Evolutionary conservation across 2,797 vertebrate genomes (phyloP).

Genomic region (Numenius phaeopus): DNA sequence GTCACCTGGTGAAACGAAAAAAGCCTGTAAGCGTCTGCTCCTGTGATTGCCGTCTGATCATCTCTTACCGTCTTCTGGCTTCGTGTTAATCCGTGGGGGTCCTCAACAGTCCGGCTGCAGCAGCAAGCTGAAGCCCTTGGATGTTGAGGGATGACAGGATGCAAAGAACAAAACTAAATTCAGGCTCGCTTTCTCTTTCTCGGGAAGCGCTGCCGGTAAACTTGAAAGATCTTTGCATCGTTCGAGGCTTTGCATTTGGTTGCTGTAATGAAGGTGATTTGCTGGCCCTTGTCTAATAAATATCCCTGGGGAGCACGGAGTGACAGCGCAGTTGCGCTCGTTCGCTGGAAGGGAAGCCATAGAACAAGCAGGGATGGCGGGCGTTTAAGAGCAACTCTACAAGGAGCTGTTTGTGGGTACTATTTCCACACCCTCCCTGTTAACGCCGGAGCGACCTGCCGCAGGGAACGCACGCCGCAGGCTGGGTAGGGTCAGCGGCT

Average conservation of each 20-base stretch:
- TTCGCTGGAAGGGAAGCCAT: background rate
- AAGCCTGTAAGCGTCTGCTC: background rate
- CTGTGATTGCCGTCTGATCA: background rate
- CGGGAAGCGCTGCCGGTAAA: background rate
- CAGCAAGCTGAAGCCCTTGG: background rate
- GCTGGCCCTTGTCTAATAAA: background rate
- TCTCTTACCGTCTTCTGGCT: background rate
- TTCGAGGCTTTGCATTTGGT: background rate
- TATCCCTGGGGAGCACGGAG: background rate
- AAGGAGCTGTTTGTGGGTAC: background rate
- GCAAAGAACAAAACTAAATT: background rate
- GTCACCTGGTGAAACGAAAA: conserved; percentile 13
- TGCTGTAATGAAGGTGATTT: background rate
- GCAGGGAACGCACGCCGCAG: background rate
- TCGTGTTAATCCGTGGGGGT: background rate
- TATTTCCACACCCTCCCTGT: rapidly evolving
- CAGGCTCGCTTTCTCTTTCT: background rate
- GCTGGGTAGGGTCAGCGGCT: background rate
- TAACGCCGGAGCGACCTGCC: background rate
- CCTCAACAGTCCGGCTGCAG: background rate
- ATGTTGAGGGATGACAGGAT: background rate
- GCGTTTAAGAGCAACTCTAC: background rate
- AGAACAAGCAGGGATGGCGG: background rate
- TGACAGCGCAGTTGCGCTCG: background rate
- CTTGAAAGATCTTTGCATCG: background rate